These are phyloP conservation scores for Azemiops feae DNA, from an alignment of 2,113 vertebrate genomes.

Conservation along the genomic window DNA sequence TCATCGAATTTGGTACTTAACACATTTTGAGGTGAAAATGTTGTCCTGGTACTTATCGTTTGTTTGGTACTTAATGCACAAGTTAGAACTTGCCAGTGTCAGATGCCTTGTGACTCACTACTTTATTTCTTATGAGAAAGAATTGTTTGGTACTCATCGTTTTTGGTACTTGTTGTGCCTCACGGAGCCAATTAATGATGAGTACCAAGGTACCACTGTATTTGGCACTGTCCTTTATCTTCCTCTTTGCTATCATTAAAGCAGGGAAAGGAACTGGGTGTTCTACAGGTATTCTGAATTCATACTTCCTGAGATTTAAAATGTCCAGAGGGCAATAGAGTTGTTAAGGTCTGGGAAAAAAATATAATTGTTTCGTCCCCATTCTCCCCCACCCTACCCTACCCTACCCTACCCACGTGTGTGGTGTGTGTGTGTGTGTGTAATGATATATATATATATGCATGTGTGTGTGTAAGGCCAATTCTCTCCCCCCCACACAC, in stretches of 20 bases:
- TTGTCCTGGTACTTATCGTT: neutral
- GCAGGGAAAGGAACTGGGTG: neutral
- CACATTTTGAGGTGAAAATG: neutral
- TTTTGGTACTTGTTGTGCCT: neutral
- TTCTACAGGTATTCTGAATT: neutral
- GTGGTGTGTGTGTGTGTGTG: no score
- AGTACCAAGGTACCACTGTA: neutral
- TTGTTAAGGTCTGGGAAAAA: neutral
- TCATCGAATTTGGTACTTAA: neutral
- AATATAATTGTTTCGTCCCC: neutral
- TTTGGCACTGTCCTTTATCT: neutral
- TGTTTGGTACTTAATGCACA: neutral
- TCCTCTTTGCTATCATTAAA: neutral
- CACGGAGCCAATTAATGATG: neutral
- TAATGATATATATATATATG: no score
- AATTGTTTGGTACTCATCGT: neutral
- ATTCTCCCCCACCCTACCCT: neutral
- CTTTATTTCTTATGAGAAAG: neutral
- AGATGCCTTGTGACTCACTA: neutral
- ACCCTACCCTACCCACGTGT: no score
- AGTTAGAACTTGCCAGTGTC: neutral
- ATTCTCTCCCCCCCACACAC: no score
- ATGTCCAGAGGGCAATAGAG: neutral
- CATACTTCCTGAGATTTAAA: neutral
- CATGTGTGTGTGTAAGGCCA: no score